Evolutionary conservation across 2,888 invertebrate species (phyloP).

Genomic region (Elgonia sp.): DNA sequence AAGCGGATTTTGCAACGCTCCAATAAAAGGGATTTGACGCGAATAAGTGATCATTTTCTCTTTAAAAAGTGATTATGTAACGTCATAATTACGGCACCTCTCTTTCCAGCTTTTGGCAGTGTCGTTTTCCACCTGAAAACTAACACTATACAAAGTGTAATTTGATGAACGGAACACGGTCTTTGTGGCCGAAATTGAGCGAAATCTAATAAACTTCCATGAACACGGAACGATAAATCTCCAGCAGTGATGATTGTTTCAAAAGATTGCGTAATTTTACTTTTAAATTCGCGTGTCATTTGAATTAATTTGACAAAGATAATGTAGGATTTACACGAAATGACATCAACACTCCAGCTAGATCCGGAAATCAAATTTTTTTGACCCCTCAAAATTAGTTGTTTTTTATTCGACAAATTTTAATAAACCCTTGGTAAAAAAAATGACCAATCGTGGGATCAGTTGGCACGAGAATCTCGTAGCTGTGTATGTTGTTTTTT

Average conservation of each 20-base stretch:
- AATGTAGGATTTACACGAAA: slow-evolving; percentile 33
- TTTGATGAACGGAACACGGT: slow-evolving; percentile 3
- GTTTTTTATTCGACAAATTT: slow-evolving; percentile 45
- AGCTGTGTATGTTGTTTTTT: slow-evolving; percentile 16
- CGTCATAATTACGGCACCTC: slow-evolving; percentile 11
- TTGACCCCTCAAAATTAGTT: not conserved
- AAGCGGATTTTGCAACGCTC: slow-evolving; percentile 30
- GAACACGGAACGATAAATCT: slow-evolving; percentile 46
- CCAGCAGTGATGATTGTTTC: slow-evolving; percentile 57
- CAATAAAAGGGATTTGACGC: slow-evolving; percentile 30
- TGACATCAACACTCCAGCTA: slow-evolving; percentile 62
- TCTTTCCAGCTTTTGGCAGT: slow-evolving; percentile 34
- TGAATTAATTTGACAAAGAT: slow-evolving; percentile 61
- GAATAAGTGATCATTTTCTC: slow-evolving; percentile 29
- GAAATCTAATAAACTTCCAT: slow-evolving; percentile 21
- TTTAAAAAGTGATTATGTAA: slow-evolving; percentile 40
- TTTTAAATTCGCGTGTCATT: slow-evolving; percentile 57
- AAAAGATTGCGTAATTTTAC: slow-evolving; percentile 47
- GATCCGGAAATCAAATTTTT: not conserved
- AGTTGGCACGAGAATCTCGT: slow-evolving; percentile 19
- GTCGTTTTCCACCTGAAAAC: slow-evolving; percentile 38
- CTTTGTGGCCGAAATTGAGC: slow-evolving; percentile 15
- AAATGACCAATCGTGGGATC: slow-evolving; percentile 34
- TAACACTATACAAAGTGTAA: not conserved
- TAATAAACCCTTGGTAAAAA: slow-evolving; percentile 14